Conservation (phyloP, 2,113 vertebrate species). For the Hydrochoerus hydrochaeris region DNA sequence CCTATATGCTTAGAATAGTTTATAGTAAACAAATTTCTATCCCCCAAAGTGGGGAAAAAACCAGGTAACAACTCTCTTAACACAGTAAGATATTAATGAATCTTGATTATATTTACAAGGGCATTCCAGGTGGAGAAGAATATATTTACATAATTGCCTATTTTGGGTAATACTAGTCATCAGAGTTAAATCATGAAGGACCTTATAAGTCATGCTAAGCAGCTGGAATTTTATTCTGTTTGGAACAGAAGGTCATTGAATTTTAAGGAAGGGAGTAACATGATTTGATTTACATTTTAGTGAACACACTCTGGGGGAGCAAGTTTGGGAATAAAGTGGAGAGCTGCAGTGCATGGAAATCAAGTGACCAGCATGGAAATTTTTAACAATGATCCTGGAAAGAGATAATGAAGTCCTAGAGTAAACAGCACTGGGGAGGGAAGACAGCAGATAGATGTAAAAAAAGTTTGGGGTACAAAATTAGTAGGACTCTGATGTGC, state of each 20-base stretch:
- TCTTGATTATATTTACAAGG: constrained; percentile 47
- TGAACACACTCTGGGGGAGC: background rate
- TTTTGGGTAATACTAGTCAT: constrained; percentile 39
- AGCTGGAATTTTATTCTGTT: constrained; percentile 54
- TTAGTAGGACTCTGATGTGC: background rate
- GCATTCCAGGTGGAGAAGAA: constrained; percentile 41
- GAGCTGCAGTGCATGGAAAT: background rate
- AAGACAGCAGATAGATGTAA: background rate
- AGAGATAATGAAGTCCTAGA: background rate
- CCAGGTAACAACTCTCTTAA: constrained; percentile 4
- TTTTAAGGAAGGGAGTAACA: constrained; percentile 53
- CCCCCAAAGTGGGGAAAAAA: background rate
- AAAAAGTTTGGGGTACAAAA: constrained; percentile 10
- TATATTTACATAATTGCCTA: constrained; percentile 59
- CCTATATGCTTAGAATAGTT: constrained; percentile 38
- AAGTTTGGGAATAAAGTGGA: background rate
- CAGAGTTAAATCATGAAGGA: constrained; percentile 60
- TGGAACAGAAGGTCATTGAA: constrained; percentile 44
- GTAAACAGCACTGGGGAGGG: background rate
- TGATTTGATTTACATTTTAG: constrained; percentile 49
- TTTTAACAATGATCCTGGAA: background rate
- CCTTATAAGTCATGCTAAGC: constrained; percentile 32
- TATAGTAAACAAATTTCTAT: background rate
- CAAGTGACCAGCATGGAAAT: background rate
- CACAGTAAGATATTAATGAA: constrained; percentile 29